phyloP scores from a whole-genome alignment of 2,113 vertebrate species.

The Tetraodon nigroviridis region DNA sequence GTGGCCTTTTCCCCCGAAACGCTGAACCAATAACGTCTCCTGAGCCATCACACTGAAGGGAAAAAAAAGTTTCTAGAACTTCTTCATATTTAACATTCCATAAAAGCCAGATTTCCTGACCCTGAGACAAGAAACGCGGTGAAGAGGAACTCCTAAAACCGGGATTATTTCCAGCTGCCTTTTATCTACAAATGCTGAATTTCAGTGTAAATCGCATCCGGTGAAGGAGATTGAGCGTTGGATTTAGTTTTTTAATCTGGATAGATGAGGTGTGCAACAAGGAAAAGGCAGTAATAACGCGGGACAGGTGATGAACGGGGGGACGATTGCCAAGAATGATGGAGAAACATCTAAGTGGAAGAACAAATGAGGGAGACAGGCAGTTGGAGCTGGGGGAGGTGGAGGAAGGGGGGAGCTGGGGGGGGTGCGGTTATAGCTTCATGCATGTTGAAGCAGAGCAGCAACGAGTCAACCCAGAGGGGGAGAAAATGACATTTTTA shows the following conservation, averaged over 20 bases:
- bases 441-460: conserved; percentile 56
- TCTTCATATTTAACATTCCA: conserved; percentile 59
- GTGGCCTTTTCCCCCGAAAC: conserved; percentile 26
- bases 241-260: conserved; percentile 26
- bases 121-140: conserved; percentile 42
- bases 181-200: conserved; percentile 53
- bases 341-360: conserved; percentile 22
- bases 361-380: conserved; percentile 26
- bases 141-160: conserved; percentile 59
- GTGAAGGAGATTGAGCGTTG: conserved; percentile 17
- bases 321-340: conserved; percentile 16
- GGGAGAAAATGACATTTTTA: neutral
- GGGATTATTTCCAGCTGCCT: conserved; percentile 48
- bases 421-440: conserved; percentile 56
- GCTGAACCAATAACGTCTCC: conserved; percentile 58
- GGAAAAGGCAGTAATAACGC: conserved; percentile 5
- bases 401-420: conserved; percentile 13
- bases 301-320: conserved; percentile 17
- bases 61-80: conserved; percentile 26
- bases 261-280: conserved; percentile 15
- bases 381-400: conserved; percentile 8
- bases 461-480: conserved; percentile 40
- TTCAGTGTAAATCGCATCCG: conserved; percentile 45
- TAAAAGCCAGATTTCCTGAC: conserved; percentile 48
- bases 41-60: conserved; percentile 51